A percentile compares a stretch with the other conserved stretches of the same genome.
These are phyloP conservation scores for Psococerastis gibbosa DNA, from an alignment of 2,888 invertebrate species.

Conservation along the genomic window DNA sequence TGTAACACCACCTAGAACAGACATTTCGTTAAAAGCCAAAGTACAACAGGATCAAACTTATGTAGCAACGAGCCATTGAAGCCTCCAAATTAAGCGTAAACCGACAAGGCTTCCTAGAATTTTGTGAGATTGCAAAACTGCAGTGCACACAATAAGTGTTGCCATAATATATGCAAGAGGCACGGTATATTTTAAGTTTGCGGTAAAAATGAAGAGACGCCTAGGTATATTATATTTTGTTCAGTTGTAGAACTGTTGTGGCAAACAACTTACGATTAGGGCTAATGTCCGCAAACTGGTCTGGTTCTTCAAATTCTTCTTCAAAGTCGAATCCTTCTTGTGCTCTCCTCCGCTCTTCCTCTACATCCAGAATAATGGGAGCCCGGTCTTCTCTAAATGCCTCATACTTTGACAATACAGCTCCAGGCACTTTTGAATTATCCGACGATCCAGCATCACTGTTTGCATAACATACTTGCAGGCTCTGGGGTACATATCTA, in stretches of 20 bases:
- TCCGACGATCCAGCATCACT: not conserved
- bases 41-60: not conserved
- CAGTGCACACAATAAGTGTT: too few species aligned
- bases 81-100: too few species aligned
- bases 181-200: too few species aligned
- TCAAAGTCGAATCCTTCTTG: constrained; percentile 18
- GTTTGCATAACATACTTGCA: too few species aligned
- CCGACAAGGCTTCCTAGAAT: too few species aligned
- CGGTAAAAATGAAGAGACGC: too few species aligned
- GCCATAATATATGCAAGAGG: too few species aligned
- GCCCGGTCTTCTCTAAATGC: constrained; percentile 51
- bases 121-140: too few species aligned
- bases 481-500: too few species aligned
- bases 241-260: too few species aligned
- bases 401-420: constrained; percentile 41
- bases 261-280: constrained; percentile 34
- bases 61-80: too few species aligned
- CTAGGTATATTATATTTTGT: too few species aligned
- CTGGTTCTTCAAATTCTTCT: constrained; percentile 23
- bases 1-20: constrained; percentile 47
- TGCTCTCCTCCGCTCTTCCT: constrained; percentile 34
- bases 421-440: constrained; percentile 15
- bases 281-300: constrained; percentile 43
- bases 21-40: constrained; percentile 6
- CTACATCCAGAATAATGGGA: constrained; percentile 48